Evolutionary conservation across 1,140 invertebrate species (phyloP).

Genomic region (Hylaeus anthracinus): DNA sequence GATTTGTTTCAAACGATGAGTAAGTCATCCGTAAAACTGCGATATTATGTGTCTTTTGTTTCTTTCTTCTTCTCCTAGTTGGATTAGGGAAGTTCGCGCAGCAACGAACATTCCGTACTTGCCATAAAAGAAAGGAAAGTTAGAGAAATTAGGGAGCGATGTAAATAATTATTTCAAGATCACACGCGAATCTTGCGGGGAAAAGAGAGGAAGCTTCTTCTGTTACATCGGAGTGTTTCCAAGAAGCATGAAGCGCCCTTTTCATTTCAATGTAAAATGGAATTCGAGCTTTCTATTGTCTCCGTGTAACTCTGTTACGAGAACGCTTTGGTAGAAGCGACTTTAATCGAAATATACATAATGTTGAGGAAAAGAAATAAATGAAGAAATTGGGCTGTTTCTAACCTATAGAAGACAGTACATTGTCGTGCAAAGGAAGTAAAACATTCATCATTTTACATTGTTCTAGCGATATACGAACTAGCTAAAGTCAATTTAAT

Average conservation of each 20-base stretch:
- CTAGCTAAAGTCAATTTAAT: conserved; percentile 63
- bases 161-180: conserved; percentile 53
- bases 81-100: conserved; percentile 36
- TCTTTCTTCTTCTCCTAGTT: conserved; percentile 11
- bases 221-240: background rate
- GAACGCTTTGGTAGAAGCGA: background rate
- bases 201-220: conserved; percentile 16
- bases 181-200: conserved; percentile 4
- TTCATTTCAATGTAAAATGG: background rate
- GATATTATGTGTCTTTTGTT: conserved; percentile 14
- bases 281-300: background rate
- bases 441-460: conserved; percentile 49
- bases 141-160: conserved; percentile 32
- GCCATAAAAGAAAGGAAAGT: conserved; percentile 55
- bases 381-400: background rate
- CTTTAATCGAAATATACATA: conserved; percentile 2
- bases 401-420: background rate
- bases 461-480: conserved; percentile 66
- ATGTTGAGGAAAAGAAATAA: background rate
- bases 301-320: background rate
- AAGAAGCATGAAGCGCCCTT: background rate
- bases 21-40: conserved; percentile 6
- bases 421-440: conserved; percentile 14
- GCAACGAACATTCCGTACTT: conserved; percentile 58
- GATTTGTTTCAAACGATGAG: background rate